phyloP scores from a whole-genome alignment of 2,113 vertebrate genomes.

The Isichthys henryi region DNA sequence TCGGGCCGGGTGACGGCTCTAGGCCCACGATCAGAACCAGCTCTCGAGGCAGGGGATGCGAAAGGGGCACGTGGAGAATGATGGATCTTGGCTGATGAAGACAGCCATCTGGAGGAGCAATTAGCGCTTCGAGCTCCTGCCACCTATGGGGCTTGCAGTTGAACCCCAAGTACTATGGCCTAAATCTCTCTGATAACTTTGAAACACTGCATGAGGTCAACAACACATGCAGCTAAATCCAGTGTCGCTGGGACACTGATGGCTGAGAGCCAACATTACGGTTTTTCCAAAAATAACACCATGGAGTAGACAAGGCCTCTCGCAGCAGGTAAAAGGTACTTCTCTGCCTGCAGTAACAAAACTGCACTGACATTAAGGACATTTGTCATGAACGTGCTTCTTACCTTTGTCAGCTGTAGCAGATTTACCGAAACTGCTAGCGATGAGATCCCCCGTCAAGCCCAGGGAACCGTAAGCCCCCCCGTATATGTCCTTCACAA shows the following conservation, averaged over 20 bases:
- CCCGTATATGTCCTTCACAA: conserved; percentile 94
- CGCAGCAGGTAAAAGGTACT: conserved; percentile 28
- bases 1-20: background rate
- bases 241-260: background rate
- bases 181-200: background rate
- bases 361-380: background rate
- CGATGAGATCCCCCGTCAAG: conserved; percentile 88
- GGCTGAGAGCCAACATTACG: background rate
- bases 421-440: conserved; percentile 95
- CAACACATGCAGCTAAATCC: background rate
- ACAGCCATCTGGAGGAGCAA: background rate
- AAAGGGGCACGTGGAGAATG: background rate
- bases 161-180: background rate
- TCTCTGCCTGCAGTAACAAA: background rate
- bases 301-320: background rate
- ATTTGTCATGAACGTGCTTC: background rate
- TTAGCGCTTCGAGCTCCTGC: background rate
- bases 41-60: background rate
- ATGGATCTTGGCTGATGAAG: background rate
- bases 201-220: background rate
- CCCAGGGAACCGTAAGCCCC: conserved; percentile 86
- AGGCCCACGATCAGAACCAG: background rate
- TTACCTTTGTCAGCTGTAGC: conserved; percentile 86
- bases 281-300: conserved; percentile 28
- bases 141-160: background rate